These are phyloP conservation scores for Squalus acanthias DNA, from an alignment of 2,797 vertebrate species.

Conservation along the genomic window DNA sequence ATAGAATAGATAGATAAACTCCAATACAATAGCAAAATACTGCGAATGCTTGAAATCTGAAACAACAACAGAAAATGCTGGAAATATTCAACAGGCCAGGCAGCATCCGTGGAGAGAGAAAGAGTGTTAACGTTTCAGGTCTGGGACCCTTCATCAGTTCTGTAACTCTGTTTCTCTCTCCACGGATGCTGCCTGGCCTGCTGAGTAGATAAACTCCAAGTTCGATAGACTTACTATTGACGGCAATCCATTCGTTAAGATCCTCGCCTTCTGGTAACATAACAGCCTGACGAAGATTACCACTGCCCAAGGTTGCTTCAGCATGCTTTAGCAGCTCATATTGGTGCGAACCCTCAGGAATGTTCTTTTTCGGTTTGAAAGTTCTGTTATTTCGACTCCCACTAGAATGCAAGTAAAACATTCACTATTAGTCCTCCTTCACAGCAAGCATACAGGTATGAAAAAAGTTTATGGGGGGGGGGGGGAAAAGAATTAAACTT, in stretches of 20 bases:
- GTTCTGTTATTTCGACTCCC: conserved; percentile 89
- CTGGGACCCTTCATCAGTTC: too few relatives aligned
- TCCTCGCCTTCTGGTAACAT: conserved; percentile 93
- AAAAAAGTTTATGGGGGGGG: too few relatives aligned
- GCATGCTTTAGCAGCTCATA: conserved; percentile 92
- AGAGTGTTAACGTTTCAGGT: too few relatives aligned
- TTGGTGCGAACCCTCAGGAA: conserved; percentile 91
- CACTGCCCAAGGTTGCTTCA: conserved; percentile 86
- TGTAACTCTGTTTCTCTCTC: too few relatives aligned
- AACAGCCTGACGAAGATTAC: conserved; percentile 88
- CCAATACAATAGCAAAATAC: too few relatives aligned
- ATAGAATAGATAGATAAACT: neutral
- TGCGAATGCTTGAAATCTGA: too few relatives aligned
- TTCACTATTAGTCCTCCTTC: neutral
- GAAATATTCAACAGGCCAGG: too few relatives aligned
- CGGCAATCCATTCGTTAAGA: conserved; percentile 95
- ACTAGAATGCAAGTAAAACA: conserved; percentile 50
- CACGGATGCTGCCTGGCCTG: too few relatives aligned
- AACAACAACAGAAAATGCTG: too few relatives aligned
- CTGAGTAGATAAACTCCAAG: neutral
- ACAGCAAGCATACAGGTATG: neutral
- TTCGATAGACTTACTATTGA: conserved; percentile 76
- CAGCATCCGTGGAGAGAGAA: too few relatives aligned
- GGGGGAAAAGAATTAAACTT: neutral
- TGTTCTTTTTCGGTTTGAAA: conserved; percentile 95